Base-by-base conservation (phyloP, 2,797 vertebrate genomes). In the Tragopan temminckii region DNA sequence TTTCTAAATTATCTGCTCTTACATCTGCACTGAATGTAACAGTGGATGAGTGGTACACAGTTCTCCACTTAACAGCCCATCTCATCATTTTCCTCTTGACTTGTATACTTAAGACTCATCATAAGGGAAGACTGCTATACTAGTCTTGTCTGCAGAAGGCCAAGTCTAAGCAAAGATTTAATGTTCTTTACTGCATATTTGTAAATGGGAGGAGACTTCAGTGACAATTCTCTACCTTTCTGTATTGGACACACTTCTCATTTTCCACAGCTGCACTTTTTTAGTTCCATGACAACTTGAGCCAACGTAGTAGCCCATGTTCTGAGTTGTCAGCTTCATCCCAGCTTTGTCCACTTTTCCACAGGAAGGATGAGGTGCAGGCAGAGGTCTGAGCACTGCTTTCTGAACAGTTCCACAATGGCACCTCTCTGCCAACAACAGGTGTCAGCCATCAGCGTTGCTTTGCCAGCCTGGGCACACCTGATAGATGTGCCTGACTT, bases 231-330 rank as follows among this genome's bases (percentile, higher is more conserved):
- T 62, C 36, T n/a, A 23, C 29, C 29, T 48, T 36, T 59, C 43
- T 46, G 52, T 17, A 53, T 18, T 53, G 52, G 27, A 53, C 27
- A 33, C 0, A 0, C 67, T 74, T 31, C 46, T 12, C 57, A 3
- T 62, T 57, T 84, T 76, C 59, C 14, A 4, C 13, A 48, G 24
- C 40, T 79, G 1, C 36, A 0, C 0, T 13, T 12, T 27, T 12
- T 36, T 42, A 55, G 53, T 63, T 55, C 85, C 1, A 0, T 61
- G 70, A n/a, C 40, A 53, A 35, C 3, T 42, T 24, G 53, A 53
- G 62, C 61, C 69, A 20, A 0, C 7, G 33, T 18, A 31, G 5
- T 35, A 19, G 27, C 29, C 20, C 9, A 1, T 0, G 1, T 33
- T 64, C 66, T 68, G 62, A 74, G 29, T 57, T 63, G 7, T 31